These are phyloP conservation scores for Poeciliopsis occidentalis DNA, from an alignment of 2,113 vertebrate species.

Conservation along the genomic window DNA sequence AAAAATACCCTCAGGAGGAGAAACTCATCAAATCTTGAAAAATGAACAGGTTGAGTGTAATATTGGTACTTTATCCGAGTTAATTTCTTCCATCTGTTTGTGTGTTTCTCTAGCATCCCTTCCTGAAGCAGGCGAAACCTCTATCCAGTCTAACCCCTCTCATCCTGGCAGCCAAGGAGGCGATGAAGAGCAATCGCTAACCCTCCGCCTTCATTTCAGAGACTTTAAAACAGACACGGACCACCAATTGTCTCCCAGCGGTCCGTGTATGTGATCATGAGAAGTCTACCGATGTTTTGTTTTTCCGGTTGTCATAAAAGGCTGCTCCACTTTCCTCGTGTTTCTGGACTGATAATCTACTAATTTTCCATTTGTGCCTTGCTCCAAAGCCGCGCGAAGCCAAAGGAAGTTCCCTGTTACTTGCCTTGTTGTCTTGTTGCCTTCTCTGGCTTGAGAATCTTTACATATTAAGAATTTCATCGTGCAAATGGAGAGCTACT, in stretches of 20 bases:
- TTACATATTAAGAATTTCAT: neutral
- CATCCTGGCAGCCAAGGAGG: conserved; percentile 82
- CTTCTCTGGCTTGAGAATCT: conserved; percentile 1
- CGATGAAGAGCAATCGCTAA: conserved; percentile 80
- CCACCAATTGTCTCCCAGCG: conserved; percentile 8
- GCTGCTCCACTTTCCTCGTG: conserved; percentile 11
- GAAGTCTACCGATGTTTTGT: conserved; percentile 24
- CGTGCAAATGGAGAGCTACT: neutral
- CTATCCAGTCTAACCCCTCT: conserved; percentile 81
- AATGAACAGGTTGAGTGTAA: too few relatives aligned
- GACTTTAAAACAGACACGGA: conserved; percentile 13
- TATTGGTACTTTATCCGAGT: too few relatives aligned
- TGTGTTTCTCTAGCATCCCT: conserved; percentile 69
- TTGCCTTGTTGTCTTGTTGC: neutral
- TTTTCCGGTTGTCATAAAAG: conserved; percentile 12
- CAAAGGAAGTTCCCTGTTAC: conserved; percentile 1
- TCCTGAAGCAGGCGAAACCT: conserved; percentile 81
- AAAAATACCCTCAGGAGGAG: neutral
- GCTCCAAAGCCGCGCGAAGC: conserved; percentile 21
- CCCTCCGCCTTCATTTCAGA: conserved; percentile 1
- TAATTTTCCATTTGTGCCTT: conserved; percentile 37
- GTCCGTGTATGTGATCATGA: conserved; percentile 17
- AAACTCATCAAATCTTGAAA: neutral
- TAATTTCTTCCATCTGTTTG: neutral
- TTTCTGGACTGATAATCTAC: conserved; percentile 22